These are phyloP conservation scores for Epistrophella euchroma DNA, from an alignment of 2,888 invertebrate genomes.

Conservation along the genomic window DNA sequence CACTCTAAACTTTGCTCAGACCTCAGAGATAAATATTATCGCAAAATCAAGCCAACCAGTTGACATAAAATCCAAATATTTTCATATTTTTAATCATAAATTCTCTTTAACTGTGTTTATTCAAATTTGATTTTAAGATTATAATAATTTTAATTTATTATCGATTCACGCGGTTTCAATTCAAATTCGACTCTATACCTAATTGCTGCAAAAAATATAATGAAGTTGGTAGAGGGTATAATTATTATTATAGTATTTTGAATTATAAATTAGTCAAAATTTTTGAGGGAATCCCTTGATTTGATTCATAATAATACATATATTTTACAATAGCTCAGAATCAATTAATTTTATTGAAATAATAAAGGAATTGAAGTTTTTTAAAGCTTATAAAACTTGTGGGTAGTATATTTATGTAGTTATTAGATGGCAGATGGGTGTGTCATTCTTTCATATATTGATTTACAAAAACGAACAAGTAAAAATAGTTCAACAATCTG, in stretches of 20 bases:
- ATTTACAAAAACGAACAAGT: slow-evolving; percentile 12
- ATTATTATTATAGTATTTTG: too few relatives aligned
- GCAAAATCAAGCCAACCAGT: too few relatives aligned
- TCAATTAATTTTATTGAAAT: not conserved
- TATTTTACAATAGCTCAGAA: not conserved
- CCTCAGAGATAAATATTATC: too few relatives aligned
- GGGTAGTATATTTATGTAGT: not conserved
- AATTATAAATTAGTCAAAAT: not conserved
- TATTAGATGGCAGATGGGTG: slow-evolving; percentile 9
- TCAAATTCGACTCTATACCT: not conserved
- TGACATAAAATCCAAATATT: too few relatives aligned
- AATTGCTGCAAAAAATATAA: not conserved
- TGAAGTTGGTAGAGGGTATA: not conserved
- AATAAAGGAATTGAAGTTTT: not conserved
- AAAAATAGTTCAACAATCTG: slow-evolving; percentile 51
- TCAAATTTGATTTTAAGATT: not conserved
- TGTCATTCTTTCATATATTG: not conserved
- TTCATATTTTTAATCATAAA: not conserved
- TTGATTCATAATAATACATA: not conserved
- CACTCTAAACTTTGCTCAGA: too few relatives aligned
- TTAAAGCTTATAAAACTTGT: not conserved
- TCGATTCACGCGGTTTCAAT: not conserved
- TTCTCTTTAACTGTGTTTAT: not conserved
- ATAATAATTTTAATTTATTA: not conserved
- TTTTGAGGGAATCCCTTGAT: slow-evolving; percentile 5